phyloP scores from a whole-genome alignment of 2,113 vertebrate genomes.

The Engystomops pustulosus region DNA sequence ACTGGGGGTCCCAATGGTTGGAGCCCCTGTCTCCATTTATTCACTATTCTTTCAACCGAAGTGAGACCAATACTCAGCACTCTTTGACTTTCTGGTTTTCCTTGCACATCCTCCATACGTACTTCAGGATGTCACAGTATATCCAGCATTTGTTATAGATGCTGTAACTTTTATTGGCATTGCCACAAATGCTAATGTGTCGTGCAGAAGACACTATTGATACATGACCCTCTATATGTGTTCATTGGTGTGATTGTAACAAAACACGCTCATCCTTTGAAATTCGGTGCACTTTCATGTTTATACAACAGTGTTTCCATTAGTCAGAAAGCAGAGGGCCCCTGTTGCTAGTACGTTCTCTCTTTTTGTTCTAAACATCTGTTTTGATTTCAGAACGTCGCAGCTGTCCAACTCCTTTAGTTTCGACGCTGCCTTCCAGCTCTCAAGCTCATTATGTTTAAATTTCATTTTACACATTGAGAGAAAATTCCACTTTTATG shows the following conservation, averaged over 20 bases:
- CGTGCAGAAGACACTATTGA: background rate
- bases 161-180: background rate
- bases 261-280: constrained; percentile 20
- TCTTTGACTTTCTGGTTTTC: no score
- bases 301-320: constrained; percentile 52
- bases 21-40: no score
- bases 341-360: constrained; percentile 19
- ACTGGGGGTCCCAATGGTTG: no score
- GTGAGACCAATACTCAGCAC: no score
- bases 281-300: constrained; percentile 36
- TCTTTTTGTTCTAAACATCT: constrained; percentile 51
- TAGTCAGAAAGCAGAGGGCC: constrained; percentile 42
- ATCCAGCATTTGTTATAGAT: background rate
- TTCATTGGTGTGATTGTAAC: background rate
- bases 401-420: constrained; percentile 52
- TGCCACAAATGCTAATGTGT: background rate
- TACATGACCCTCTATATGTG: background rate
- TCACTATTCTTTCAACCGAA: no score
- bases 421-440: constrained; percentile 47
- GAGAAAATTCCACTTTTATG: constrained; percentile 28
- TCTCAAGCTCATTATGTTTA: constrained; percentile 43
- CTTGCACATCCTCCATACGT: no score
- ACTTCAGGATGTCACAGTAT: background rate
- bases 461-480: constrained; percentile 47
- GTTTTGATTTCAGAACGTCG: constrained; percentile 51